phyloP scores from a whole-genome alignment of 2,797 vertebrate genomes.

The Tokudaia muenninki region DNA sequence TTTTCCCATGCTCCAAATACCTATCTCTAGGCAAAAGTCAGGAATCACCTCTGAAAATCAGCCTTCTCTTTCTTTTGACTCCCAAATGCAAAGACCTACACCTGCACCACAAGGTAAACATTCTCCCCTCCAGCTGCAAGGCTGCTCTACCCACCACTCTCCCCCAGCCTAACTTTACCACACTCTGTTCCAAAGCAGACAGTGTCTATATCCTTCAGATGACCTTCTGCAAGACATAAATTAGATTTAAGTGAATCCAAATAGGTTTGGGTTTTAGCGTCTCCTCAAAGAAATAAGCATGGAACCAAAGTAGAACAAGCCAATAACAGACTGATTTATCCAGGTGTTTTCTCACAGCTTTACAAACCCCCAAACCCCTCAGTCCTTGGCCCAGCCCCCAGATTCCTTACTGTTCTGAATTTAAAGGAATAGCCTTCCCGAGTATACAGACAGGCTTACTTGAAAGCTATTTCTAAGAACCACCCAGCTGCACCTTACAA shows the following conservation, averaged over 20 bases:
- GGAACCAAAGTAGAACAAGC: neutral
- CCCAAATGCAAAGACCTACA: neutral
- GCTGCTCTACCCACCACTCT: neutral
- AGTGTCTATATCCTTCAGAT: constrained; percentile 19
- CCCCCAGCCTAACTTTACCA: neutral
- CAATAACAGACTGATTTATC: constrained; percentile 54
- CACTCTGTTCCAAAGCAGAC: constrained; percentile 32
- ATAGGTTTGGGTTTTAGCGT: constrained; percentile 27
- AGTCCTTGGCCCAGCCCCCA: neutral
- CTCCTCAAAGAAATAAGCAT: constrained; percentile 59
- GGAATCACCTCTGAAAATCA: neutral
- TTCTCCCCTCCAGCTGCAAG: neutral
- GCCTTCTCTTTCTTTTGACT: constrained; percentile 40
- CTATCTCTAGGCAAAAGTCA: neutral
- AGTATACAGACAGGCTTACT: neutral
- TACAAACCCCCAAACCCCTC: neutral
- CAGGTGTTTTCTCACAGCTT: constrained; percentile 50
- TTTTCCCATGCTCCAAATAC: neutral
- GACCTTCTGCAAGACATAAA: constrained; percentile 53
- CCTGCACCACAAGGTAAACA: constrained; percentile 17
- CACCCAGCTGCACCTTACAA: neutral
- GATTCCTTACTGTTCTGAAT: constrained; percentile 36
- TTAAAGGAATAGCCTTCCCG: constrained; percentile 46
- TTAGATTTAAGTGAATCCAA: constrained; percentile 70
- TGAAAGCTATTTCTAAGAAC: constrained; percentile 10